Percentiles rank a stretch among this genome's conserved stretches.
Evolutionary conservation across 2,888 invertebrate species (phyloP).

Genomic region (Seladonia tumulorum): DNA sequence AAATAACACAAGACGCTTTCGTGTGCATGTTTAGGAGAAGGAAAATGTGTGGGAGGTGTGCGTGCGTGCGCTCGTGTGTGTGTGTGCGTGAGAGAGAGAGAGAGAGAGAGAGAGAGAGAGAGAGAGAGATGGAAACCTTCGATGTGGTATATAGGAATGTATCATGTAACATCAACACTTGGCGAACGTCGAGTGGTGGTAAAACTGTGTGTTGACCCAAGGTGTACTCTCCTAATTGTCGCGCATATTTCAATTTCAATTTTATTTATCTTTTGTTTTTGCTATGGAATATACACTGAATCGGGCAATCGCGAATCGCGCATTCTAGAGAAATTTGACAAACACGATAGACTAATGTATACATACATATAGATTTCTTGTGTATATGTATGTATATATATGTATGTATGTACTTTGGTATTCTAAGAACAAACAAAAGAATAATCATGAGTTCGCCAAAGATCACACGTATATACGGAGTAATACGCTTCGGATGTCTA

Average conservation of each 20-base stretch:
- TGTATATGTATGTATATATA: slow-evolving; percentile 17
- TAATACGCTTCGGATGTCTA: slow-evolving; percentile 72
- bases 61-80: background rate
- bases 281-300: slow-evolving; percentile 5
- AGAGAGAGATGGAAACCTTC: background rate
- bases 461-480: slow-evolving; percentile 56
- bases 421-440: slow-evolving; percentile 45
- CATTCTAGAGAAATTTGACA: background rate
- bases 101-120: background rate
- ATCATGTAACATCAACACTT: background rate
- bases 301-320: background rate
- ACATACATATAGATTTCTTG: slow-evolving; percentile 6
- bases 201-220: background rate
- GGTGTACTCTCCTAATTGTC: background rate
- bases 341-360: background rate
- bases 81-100: too few species aligned
- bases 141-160: background rate
- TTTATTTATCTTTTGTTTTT: slow-evolving; percentile 6
- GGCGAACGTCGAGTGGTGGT: background rate
- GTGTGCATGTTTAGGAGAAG: slow-evolving; percentile 13
- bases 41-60: background rate
- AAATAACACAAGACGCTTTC: slow-evolving; percentile 23
- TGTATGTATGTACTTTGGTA: slow-evolving; percentile 23
- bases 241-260: slow-evolving; percentile 19
- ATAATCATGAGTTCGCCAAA: slow-evolving; percentile 68